phyloP scores from a whole-genome alignment of 2,888 invertebrate species.

The Geotrupes spiniger region DNA sequence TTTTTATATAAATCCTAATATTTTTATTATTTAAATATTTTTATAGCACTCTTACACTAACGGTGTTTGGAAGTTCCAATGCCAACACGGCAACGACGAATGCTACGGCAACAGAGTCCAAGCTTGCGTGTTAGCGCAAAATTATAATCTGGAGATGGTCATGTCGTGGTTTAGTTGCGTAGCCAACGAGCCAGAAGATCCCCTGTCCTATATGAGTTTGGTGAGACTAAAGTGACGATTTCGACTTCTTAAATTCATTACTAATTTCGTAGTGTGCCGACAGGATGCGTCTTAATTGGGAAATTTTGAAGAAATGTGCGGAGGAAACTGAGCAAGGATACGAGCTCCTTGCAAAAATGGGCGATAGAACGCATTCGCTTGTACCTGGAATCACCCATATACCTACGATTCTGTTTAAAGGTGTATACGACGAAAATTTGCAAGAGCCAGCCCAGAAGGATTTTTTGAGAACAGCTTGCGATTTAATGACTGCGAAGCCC shows the following conservation, averaged over 20 bases:
- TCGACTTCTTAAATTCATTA: no score
- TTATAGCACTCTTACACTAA: conserved; percentile 20
- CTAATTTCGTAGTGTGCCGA: conserved; percentile 43
- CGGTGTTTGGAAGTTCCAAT: conserved; percentile 44
- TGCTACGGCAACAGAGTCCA: conserved; percentile 55
- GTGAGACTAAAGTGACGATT: no score
- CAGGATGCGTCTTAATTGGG: conserved; percentile 30
- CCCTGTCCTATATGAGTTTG: background rate
- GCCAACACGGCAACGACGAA: conserved; percentile 55
- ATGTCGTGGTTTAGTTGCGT: conserved; percentile 5
- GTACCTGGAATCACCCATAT: conserved; percentile 44
- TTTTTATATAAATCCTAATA: background rate
- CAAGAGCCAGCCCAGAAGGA: conserved; percentile 29
- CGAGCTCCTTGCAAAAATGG: conserved; percentile 43
- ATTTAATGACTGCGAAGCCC: conserved; percentile 20
- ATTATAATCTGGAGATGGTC: conserved; percentile 27
- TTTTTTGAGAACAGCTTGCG: conserved; percentile 30
- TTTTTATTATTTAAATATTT: conserved; percentile 5
- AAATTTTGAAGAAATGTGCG: conserved; percentile 36
- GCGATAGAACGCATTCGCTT: conserved; percentile 44
- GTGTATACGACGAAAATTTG: conserved; percentile 30
- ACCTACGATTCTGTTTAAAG: conserved; percentile 49
- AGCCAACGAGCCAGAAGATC: conserved; percentile 1
- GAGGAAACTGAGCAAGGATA: conserved; percentile 33
- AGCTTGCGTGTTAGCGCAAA: conserved; percentile 50